Conservation (phyloP, 1,140 invertebrate genomes). For the Hormaphis cornu region DNA sequence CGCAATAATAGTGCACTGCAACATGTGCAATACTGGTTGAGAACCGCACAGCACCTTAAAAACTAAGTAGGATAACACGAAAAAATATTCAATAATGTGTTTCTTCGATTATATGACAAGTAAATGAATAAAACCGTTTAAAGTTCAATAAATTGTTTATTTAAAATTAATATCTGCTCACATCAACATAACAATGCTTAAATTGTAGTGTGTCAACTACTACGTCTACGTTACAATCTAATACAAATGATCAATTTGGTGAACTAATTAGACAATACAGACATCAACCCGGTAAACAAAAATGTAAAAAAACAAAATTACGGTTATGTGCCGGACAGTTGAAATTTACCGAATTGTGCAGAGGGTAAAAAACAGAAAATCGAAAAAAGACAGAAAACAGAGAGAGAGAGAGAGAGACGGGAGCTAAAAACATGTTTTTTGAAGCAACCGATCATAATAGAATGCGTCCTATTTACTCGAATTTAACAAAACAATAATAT, state of each 20-base stretch:
- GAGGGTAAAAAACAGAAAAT: not conserved
- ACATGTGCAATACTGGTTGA: no score
- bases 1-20: no score
- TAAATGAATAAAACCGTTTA: not conserved
- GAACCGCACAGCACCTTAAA: no score
- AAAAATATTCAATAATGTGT: no score
- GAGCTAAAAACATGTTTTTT: not conserved
- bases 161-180: conserved; percentile 31
- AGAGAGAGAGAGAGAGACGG: not conserved
- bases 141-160: conserved; percentile 28
- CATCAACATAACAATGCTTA: conserved; percentile 30
- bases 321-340: not conserved
- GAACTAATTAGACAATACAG: not conserved
- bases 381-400: not conserved
- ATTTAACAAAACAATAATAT: not conserved
- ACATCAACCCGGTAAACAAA: not conserved
- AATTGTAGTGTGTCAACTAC: conserved; percentile 28
- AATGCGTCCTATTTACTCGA: not conserved
- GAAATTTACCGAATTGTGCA: not conserved
- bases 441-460: not conserved
- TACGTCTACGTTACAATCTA: conserved; percentile 10
- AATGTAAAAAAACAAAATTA: not conserved
- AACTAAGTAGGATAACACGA: no score
- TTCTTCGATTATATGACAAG: no score
- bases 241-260: not conserved